Evolutionary conservation across 2,113 vertebrate genomes (phyloP), one percentile per base, ranked within the genome.

Genomic region (Petromus typicus): DNA sequence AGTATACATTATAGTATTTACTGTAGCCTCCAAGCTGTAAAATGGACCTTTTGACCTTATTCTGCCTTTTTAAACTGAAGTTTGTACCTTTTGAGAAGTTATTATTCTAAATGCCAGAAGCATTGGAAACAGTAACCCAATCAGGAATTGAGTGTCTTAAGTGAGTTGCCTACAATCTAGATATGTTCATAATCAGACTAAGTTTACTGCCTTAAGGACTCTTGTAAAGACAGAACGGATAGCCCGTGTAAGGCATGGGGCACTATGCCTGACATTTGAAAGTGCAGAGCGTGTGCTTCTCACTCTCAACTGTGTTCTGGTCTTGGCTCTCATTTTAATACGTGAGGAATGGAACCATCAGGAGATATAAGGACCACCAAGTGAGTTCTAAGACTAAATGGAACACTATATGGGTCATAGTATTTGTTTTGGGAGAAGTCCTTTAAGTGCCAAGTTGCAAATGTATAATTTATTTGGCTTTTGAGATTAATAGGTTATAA

Each of bases 401-500:
- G 37, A 90, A 63, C 3, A 82, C 30, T 71, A 48, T 86, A 90
- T 88, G 25, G 7, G 32, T n/a, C 81, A 56, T 13, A 57, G 45
- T 83, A 82, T 89, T 92, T 90, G 80, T 23, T 34, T n/a, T 92
- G 40, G 23, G 63, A 90, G 61, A 95, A 87, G 73, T 81, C 13
- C 43, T 63, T 27, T 23, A 88, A 45, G 59, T 96, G 54, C 85
- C 78, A 89, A 59, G 16, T 82, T 95, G n/a, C 51, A 90, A 95
- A 78, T 22, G 18, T 79, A 67, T 59, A 30, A 73, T 92, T 94
- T 92, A 92, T 83, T 75, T 95, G 61, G 5, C 51, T 94, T 95
- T 95, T 89, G 51, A 95, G 64, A 95, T 93, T 96, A 90, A 85
- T 88, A 37, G 82, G 5, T 82, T 93, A 85, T 82, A 86, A 90